Evolutionary conservation across 2,888 invertebrate species (phyloP).

Genomic region (Drosophila atripex): DNA sequence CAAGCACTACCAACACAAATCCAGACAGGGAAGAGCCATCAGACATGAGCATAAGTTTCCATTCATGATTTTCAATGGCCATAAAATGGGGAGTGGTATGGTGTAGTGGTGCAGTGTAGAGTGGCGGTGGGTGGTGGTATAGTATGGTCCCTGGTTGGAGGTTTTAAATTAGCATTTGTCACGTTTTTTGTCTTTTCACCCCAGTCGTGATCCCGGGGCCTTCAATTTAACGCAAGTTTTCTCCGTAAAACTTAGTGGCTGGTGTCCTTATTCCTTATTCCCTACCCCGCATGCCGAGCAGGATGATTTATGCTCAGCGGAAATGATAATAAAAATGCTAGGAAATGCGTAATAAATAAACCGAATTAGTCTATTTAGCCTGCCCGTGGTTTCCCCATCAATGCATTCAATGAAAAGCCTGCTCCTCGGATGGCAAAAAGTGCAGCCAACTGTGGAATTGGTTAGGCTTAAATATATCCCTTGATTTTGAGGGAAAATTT

Average conservation of each 20-base stretch:
- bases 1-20: constrained; percentile 6
- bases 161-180: constrained; percentile 81
- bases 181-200: constrained; percentile 62
- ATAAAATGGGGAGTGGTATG: constrained; percentile 25
- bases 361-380: constrained; percentile 62
- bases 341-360: constrained; percentile 78
- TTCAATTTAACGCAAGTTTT: constrained; percentile 74
- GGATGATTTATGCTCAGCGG: constrained; percentile 75
- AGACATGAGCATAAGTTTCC: constrained; percentile 64
- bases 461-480: constrained; percentile 4
- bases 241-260: constrained; percentile 63
- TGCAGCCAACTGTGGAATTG: constrained; percentile 41
- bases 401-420: constrained; percentile 37
- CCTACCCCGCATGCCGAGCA: constrained; percentile 22
- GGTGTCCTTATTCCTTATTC: constrained; percentile 39
- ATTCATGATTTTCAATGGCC: constrained; percentile 64
- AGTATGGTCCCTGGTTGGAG: constrained; percentile 60
- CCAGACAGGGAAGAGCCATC: constrained; percentile 35
- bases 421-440: constrained; percentile 13
- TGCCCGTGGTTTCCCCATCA: constrained; percentile 55
- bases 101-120: constrained; percentile 1
- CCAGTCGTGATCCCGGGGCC: constrained; percentile 30
- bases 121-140: constrained; percentile 41
- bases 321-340: constrained; percentile 77
- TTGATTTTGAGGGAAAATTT: not conserved